These are phyloP conservation scores for Gallinago solitaria DNA, from an alignment of 2,797 vertebrate species.

Conservation along the genomic window DNA sequence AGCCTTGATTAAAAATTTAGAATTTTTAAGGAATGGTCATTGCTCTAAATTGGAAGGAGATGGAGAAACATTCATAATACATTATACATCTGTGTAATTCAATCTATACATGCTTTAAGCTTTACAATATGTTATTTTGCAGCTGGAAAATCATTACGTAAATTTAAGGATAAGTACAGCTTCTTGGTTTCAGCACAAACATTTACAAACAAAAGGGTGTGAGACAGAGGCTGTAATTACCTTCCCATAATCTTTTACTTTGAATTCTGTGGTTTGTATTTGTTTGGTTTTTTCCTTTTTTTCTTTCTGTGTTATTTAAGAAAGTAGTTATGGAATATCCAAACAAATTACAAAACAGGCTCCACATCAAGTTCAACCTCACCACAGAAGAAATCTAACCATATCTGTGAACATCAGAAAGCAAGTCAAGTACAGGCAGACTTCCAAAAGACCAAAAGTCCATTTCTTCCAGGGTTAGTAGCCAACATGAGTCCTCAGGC, in stretches of 20 bases:
- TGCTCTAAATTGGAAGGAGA: not conserved
- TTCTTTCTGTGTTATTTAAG: not conserved
- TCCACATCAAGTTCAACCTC: not conserved
- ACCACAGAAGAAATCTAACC: not conserved
- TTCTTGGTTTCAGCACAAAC: not conserved
- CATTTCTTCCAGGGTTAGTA: not conserved
- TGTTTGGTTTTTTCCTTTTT: too few relatives aligned
- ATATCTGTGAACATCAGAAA: not conserved
- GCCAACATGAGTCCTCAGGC: rapidly evolving
- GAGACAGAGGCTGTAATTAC: not conserved
- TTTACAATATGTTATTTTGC: not conserved
- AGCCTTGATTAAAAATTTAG: not conserved
- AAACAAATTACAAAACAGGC: not conserved
- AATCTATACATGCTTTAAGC: not conserved
- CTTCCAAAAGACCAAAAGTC: not conserved
- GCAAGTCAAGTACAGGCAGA: not conserved
- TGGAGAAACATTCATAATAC: not conserved
- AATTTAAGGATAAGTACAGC: not conserved
- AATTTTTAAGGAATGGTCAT: not conserved
- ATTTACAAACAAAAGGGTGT: not conserved
- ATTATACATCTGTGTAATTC: not conserved
- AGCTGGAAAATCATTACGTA: not conserved
- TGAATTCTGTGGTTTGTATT: not conserved
- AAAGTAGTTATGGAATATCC: not conserved
- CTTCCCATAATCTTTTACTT: not conserved